Base-by-base conservation (phyloP, 2,888 invertebrate species). In the Diadromus collaris region DNA sequence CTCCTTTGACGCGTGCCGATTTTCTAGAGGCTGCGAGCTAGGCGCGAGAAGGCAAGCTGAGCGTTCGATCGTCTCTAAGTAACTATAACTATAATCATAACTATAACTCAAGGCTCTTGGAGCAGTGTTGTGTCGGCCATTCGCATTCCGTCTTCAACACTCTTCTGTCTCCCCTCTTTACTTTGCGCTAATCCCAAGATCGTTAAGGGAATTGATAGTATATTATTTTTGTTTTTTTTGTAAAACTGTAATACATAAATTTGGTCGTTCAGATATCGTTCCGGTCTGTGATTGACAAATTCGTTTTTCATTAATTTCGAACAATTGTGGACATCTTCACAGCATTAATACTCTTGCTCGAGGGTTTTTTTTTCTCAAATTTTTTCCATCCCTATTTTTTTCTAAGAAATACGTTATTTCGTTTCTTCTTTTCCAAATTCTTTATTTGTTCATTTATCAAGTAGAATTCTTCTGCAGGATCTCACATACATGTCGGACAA, bases 61-160 rank as follows among this genome's bases (percentile, higher is more conserved):
- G 65, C 46, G 21, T 7, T 29, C 54, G 27, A 34, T 54, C 32
- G 19, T 60, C n/a, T 32, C 48, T 41, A 48, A 38, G 60, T 65
- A 67, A 74, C 74, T 60, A 64, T 58, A 69, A 69, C 56, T 34
- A 69, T 76, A 69, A 71, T 78, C 80, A 76, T 71, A 82, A 79
- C 82, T 78, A 85, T 86, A 85, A 85, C 77, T 86, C 86, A 83
- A 68, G 79, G 81, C 80, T 61, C 80, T 61, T 27, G 80, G 73
- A 51, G 72, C 51, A 77, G 54, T 56, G 51, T 54, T 54, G 68
- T 41, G 41, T 46, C 63, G 76, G 79, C 71, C 81, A 84, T 85
- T 82, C 83, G 81, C 81, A 86, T 85, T 85, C 82, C 83, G 75
- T 71, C 71, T 79, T 78, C 72, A 74, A 70, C 75, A 69, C 64